phyloP scores from a whole-genome alignment of 2,888 invertebrate species.

The Melanchra persicariae region DNA sequence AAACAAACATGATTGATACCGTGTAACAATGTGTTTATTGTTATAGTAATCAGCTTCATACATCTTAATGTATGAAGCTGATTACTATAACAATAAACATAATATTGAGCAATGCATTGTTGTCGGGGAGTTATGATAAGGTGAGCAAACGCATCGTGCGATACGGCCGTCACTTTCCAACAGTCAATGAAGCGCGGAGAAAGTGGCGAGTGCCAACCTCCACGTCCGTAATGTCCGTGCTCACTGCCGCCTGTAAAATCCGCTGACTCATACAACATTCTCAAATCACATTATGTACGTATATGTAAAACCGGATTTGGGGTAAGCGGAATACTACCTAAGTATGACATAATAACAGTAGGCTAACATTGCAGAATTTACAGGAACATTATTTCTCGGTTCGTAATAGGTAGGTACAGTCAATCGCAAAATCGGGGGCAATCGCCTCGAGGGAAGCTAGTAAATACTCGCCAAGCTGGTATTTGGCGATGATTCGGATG shows the following conservation, averaged over 20 bases:
- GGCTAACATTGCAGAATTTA: no score
- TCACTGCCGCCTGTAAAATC: slow-evolving; percentile 80
- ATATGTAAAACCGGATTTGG: slow-evolving; percentile 10
- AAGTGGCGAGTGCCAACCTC: slow-evolving; percentile 88
- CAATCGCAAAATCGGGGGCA: no score
- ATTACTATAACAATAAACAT: slow-evolving; percentile 65
- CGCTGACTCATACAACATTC: slow-evolving; percentile 83
- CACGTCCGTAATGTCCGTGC: slow-evolving; percentile 80
- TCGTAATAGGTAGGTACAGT: no score
- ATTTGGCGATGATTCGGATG: no score
- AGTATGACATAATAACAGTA: slow-evolving; percentile 22
- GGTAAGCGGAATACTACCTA: neutral
- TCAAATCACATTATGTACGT: slow-evolving; percentile 11
- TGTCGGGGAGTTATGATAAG: slow-evolving; percentile 69
- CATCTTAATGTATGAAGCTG: slow-evolving; percentile 53
- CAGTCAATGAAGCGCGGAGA: slow-evolving; percentile 90
- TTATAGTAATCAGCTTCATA: no score
- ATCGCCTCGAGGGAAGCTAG: no score
- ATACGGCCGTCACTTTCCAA: slow-evolving; percentile 88
- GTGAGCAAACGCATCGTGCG: slow-evolving; percentile 76
- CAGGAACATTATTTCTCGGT: no score
- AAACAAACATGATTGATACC: slow-evolving; percentile 23
- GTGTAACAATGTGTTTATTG: slow-evolving; percentile 56
- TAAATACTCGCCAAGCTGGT: no score
- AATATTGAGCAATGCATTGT: slow-evolving; percentile 73